Conservation (phyloP, 2,888 invertebrate species). For the Thecophora atra region DNA sequence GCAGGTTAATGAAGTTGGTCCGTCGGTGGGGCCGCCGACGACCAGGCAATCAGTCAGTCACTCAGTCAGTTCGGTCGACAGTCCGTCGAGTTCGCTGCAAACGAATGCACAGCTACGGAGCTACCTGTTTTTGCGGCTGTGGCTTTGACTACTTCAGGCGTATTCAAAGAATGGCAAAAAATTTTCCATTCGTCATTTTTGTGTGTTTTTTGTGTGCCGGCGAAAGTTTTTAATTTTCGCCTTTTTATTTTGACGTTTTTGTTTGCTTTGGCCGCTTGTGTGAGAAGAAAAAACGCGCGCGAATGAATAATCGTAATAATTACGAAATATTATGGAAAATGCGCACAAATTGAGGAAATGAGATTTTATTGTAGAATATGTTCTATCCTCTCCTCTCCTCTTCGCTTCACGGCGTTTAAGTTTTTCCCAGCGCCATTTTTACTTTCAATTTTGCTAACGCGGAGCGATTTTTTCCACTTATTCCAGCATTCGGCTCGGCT, state of each 20-base stretch:
- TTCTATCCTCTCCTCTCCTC: neutral
- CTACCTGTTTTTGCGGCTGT: conserved; percentile 4
- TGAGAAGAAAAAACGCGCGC: conserved; percentile 12
- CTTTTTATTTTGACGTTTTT: conserved; percentile 15
- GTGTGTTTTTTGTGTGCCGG: conserved; percentile 15
- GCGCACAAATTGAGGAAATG: conserved; percentile 51
- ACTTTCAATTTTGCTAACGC: conserved; percentile 31
- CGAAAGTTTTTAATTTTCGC: conserved; percentile 24
- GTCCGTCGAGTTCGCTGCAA: conserved; percentile 22
- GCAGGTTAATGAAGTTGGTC: conserved; percentile 36
- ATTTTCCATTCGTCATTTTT: conserved; percentile 13
- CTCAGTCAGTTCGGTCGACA: too few species aligned
- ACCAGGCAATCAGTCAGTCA: conserved; percentile 1
- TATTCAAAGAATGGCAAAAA: conserved; percentile 21
- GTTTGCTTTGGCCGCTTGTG: conserved; percentile 4
- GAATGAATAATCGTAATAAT: conserved; percentile 51
- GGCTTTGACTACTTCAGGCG: neutral
- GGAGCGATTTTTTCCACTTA: conserved; percentile 8
- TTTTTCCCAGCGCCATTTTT: conserved; percentile 30
- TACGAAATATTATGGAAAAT: conserved; percentile 57
- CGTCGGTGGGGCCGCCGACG: neutral
- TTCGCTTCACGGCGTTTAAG: too few species aligned
- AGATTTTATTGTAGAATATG: conserved; percentile 44
- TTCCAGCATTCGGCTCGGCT: conserved; percentile 5
- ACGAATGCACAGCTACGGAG: neutral